Conservation (phyloP, 1,140 invertebrate genomes). For the Neuroterus valhalla region DNA sequence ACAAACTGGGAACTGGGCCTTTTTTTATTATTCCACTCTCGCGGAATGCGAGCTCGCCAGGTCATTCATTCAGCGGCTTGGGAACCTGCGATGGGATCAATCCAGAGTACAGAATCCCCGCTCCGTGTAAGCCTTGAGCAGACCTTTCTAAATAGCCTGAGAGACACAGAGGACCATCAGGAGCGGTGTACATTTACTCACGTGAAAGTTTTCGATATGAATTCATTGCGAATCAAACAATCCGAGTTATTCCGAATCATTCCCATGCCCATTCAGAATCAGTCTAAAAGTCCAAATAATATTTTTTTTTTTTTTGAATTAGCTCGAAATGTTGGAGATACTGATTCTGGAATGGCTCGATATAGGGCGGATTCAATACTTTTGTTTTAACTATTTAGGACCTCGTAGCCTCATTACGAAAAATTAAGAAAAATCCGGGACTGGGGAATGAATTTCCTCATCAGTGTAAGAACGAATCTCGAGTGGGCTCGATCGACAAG, state of each 20-base stretch:
- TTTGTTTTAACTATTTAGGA: too few relatives aligned
- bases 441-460: slow-evolving; percentile 37
- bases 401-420: too few relatives aligned
- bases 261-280: too few relatives aligned
- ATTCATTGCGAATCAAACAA: neutral
- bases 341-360: too few relatives aligned
- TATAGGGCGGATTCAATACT: too few relatives aligned
- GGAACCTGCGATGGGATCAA: slow-evolving; percentile 44
- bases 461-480: slow-evolving; percentile 32
- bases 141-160: slow-evolving; percentile 18
- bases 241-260: neutral
- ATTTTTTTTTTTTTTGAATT: too few relatives aligned
- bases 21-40: slow-evolving; percentile 55
- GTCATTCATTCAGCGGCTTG: slow-evolving; percentile 62
- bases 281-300: too few relatives aligned
- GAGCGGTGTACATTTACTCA: neutral
- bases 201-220: too few relatives aligned
- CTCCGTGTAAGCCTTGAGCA: slow-evolving; percentile 31
- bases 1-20: slow-evolving; percentile 1
- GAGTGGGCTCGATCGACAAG: slow-evolving; percentile 34
- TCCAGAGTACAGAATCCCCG: slow-evolving; percentile 37
- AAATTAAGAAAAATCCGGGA: neutral
- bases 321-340: too few relatives aligned
- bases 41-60: slow-evolving; percentile 53
- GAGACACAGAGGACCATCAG: neutral